Conservation (phyloP, 2,797 vertebrate genomes). For the Morelia viridis region DNA sequence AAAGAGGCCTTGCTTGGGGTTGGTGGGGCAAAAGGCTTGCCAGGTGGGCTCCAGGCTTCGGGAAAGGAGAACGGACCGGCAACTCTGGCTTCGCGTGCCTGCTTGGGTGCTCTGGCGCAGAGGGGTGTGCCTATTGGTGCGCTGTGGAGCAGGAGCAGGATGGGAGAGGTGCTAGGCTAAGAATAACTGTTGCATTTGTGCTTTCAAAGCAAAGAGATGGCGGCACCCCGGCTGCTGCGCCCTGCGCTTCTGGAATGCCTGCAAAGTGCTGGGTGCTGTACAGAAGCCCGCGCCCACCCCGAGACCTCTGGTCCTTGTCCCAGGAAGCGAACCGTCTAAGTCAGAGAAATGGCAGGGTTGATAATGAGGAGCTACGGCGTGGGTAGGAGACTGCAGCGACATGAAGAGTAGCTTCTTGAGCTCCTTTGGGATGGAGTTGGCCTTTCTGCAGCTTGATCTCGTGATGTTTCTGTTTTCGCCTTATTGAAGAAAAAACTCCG, state of each 20-base stretch:
- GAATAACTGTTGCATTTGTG: not conserved
- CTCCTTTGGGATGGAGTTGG: not conserved
- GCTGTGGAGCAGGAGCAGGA: not conserved
- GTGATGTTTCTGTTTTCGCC: not conserved
- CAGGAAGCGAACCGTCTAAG: not conserved
- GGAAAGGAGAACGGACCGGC: not conserved
- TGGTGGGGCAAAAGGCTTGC: not conserved
- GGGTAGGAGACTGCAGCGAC: not conserved
- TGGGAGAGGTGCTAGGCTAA: not conserved
- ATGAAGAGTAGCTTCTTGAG: not conserved
- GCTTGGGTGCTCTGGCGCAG: not conserved
- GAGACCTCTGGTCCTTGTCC: not conserved
- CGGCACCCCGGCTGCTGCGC: accelerated
- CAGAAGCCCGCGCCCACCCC: not conserved
- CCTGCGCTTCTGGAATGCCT: not conserved
- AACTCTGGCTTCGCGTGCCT: not conserved
- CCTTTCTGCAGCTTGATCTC: not conserved
- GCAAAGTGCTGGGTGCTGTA: not conserved
- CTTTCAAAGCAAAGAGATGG: not conserved
- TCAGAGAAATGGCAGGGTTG: not conserved
- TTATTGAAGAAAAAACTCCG: not conserved
- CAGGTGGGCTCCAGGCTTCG: not conserved
- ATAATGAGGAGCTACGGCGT: not conserved
- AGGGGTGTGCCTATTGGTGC: not conserved
- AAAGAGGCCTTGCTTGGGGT: not conserved